phyloP scores from a whole-genome alignment of 2,888 invertebrate genomes.

The Brachyptera risi region DNA sequence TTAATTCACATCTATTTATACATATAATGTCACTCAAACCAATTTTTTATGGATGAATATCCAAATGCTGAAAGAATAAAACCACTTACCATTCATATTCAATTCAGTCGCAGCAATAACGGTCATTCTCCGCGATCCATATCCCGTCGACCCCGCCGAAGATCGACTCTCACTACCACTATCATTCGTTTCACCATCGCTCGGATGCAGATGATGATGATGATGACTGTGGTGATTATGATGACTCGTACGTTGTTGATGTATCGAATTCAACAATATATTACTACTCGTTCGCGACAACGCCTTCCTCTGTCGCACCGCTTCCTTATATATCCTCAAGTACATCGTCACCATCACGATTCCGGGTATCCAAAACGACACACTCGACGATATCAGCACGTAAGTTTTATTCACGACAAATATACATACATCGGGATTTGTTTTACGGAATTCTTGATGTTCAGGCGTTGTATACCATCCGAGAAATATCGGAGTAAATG shows the following conservation, averaged over 20 bases:
- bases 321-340: conserved; percentile 79
- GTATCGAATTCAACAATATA: conserved; percentile 78
- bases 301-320: conserved; percentile 76
- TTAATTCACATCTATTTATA: too few species aligned
- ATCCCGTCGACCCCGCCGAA: conserved; percentile 43
- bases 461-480: conserved; percentile 91
- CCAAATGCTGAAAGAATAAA: not conserved
- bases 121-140: conserved; percentile 41
- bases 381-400: conserved; percentile 82
- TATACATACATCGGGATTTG: conserved; percentile 71
- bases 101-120: conserved; percentile 59
- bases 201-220: conserved; percentile 59
- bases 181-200: conserved; percentile 56
- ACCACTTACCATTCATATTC: conserved; percentile 63
- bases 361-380: conserved; percentile 92
- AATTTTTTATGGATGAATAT: too few species aligned
- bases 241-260: conserved; percentile 68
- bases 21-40: too few species aligned
- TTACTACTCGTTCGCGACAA: conserved; percentile 81
- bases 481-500: conserved; percentile 91
- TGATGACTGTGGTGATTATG: conserved; percentile 62
- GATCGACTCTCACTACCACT: conserved; percentile 58
- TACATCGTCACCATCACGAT: conserved; percentile 91
- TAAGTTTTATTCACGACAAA: conserved; percentile 85
- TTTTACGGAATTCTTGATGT: conserved; percentile 57